phyloP scores from a whole-genome alignment of 2,888 invertebrate species.

The Omphaloscelis lunosa region DNA sequence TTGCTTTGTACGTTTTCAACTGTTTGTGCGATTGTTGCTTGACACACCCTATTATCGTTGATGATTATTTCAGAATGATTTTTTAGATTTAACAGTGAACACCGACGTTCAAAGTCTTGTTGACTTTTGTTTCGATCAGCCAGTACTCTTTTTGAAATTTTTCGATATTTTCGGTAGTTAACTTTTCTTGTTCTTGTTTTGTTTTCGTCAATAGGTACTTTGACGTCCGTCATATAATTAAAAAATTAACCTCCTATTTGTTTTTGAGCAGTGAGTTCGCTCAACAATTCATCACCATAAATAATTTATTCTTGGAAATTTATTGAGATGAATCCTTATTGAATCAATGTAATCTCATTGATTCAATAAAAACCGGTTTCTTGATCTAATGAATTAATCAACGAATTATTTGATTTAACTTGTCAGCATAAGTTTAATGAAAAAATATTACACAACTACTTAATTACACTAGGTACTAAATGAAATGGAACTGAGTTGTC shows the following conservation, averaged over 20 bases:
- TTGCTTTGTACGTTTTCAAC: constrained; percentile 12
- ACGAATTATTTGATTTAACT: not conserved
- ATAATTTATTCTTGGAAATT: too few species aligned
- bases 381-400: not conserved
- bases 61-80: not conserved
- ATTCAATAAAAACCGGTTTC: not conserved
- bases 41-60: constrained; percentile 56
- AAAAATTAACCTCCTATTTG: not conserved
- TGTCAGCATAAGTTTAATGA: too few species aligned
- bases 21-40: constrained; percentile 24
- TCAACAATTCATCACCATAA: not conserved
- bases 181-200: not conserved
- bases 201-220: not conserved
- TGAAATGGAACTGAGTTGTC: too few species aligned
- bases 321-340: not conserved
- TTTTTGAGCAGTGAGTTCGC: not conserved
- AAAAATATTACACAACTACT: too few species aligned
- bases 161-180: not conserved
- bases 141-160: not conserved
- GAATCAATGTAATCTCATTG: too few species aligned
- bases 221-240: not conserved
- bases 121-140: constrained; percentile 25
- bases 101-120: not conserved
- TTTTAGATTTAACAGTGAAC: not conserved
- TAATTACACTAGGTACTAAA: too few species aligned